These are phyloP conservation scores for Bilobella aurantiaca DNA, from an alignment of 1,140 invertebrate genomes.

Conservation along the genomic window DNA sequence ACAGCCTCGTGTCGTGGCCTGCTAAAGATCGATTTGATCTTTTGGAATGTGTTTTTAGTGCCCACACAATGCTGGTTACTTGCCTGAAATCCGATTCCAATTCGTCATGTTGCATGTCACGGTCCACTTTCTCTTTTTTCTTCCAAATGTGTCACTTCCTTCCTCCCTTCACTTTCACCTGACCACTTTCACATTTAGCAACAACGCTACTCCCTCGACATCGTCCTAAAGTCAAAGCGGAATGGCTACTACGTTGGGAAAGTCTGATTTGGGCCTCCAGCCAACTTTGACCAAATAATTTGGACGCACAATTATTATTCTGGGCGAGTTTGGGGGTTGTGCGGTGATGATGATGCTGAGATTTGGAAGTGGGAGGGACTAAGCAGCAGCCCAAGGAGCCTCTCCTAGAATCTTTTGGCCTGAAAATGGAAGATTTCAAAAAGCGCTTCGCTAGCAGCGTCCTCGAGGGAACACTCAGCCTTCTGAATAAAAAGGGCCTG, in stretches of 20 bases:
- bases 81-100: background rate
- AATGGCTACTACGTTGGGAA: too few species aligned
- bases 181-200: background rate
- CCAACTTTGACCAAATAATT: too few species aligned
- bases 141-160: slow-evolving; percentile 3
- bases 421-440: background rate
- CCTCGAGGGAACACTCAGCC: background rate
- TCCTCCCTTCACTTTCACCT: background rate
- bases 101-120: background rate
- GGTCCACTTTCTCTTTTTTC: background rate
- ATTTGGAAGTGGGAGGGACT: background rate
- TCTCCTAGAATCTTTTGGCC: too few species aligned
- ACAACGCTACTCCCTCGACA: background rate
- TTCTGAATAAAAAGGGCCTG: background rate
- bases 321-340: background rate
- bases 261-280: too few species aligned
- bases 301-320: too few species aligned
- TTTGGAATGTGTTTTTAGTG: too few species aligned
- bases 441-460: too few species aligned
- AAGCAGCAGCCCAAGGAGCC: background rate
- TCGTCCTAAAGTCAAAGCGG: background rate
- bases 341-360: background rate
- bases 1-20: background rate
- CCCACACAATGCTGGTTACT: too few species aligned
- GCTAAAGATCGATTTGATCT: background rate